phyloP scores from a whole-genome alignment of 2,888 invertebrate genomes.

The Laspeyria flexula region DNA sequence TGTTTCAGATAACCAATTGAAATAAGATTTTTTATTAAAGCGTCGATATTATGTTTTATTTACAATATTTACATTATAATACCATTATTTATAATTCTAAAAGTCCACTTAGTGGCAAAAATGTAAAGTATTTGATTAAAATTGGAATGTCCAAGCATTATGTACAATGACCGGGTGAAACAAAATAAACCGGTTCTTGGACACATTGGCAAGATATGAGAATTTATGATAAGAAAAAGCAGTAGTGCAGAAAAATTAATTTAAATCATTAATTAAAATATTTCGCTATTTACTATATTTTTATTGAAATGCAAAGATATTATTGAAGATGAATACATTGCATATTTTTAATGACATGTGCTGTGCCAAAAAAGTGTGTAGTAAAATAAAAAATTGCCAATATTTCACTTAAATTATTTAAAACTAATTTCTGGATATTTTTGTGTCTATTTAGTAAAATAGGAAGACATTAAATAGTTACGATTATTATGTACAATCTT shows the following conservation, averaged over 20 bases:
- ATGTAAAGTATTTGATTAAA: neutral
- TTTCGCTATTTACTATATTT: too few relatives aligned
- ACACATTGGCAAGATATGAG: too few relatives aligned
- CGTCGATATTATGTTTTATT: conserved; percentile 19
- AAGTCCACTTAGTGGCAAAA: neutral
- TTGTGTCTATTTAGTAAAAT: neutral
- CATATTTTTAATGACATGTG: too few relatives aligned
- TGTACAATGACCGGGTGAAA: neutral
- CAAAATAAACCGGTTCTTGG: neutral
- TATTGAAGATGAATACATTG: too few relatives aligned
- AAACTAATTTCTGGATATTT: too few relatives aligned
- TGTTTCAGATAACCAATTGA: conserved; percentile 25
- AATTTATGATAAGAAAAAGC: too few relatives aligned
- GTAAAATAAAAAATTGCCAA: too few relatives aligned
- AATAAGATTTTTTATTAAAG: conserved; percentile 21
- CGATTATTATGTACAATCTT: too few relatives aligned
- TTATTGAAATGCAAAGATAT: too few relatives aligned
- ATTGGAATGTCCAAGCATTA: neutral
- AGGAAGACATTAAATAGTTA: conserved; percentile 7
- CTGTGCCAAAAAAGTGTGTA: too few relatives aligned
- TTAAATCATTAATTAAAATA: too few relatives aligned
- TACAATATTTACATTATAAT: conserved; percentile 32
- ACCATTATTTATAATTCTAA: neutral
- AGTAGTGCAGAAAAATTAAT: too few relatives aligned
- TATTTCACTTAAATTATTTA: neutral